Evolutionary conservation across 2,888 invertebrate genomes (phyloP).

Genomic region (Diaprepes abbreviatus): DNA sequence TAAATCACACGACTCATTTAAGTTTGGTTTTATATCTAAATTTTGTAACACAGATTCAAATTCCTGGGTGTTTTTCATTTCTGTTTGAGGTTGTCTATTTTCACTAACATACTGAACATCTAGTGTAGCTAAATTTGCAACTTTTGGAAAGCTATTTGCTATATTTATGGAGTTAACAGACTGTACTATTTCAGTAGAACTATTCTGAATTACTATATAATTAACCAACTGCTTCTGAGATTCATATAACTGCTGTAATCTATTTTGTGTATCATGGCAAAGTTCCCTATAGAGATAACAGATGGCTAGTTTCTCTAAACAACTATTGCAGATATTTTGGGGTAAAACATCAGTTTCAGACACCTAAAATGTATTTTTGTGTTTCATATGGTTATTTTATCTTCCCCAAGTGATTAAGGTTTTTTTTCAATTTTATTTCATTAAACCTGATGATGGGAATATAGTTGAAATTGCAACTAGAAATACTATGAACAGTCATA

Average conservation of each 20-base stretch:
- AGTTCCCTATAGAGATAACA: slow-evolving; percentile 57
- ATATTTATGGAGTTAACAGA: slow-evolving; percentile 18
- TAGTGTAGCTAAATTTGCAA: slow-evolving; percentile 1
- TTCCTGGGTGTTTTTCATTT: not conserved
- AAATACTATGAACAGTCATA: no score
- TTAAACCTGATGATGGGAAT: no score
- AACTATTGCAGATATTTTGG: slow-evolving; percentile 56
- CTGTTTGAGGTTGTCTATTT: slow-evolving; percentile 1
- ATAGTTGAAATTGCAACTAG: no score
- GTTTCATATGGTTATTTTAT: no score
- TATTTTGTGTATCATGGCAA: slow-evolving; percentile 54
- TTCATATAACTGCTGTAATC: slow-evolving; percentile 50
- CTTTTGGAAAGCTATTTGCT: slow-evolving; percentile 14
- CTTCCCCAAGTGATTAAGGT: no score
- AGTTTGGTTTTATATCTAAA: not conserved
- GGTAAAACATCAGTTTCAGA: slow-evolving; percentile 54
- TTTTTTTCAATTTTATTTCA: no score
- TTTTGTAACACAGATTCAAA: slow-evolving; percentile 1
- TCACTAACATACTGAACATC: slow-evolving; percentile 4
- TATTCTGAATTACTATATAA: slow-evolving; percentile 19
- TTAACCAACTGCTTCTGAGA: slow-evolving; percentile 17
- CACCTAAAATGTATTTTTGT: no score
- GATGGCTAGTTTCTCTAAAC: slow-evolving; percentile 54
- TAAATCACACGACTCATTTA: slow-evolving; percentile 31
- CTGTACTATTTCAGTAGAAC: slow-evolving; percentile 1